Evolutionary conservation across 2,888 invertebrate genomes (phyloP).

Genomic region (Andrena bucephala): DNA sequence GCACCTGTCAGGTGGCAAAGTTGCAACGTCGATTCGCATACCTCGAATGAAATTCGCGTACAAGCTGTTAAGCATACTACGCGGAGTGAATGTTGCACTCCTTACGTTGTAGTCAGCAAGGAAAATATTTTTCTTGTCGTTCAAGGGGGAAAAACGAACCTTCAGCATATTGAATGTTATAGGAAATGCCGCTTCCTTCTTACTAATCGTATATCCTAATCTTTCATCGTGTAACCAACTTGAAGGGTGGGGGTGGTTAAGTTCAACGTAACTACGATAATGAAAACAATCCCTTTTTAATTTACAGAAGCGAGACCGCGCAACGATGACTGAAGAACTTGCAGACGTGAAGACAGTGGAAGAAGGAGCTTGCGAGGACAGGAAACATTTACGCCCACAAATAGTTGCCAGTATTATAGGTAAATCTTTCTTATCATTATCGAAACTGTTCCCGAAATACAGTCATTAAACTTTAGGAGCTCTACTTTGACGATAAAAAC

Average conservation of each 20-base stretch:
- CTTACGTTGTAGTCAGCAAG: too few relatives aligned
- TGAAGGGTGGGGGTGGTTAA: too few relatives aligned
- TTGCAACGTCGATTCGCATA: conserved; percentile 28
- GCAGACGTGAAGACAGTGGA: background rate
- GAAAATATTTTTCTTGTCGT: background rate
- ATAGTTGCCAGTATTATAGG: conserved; percentile 46
- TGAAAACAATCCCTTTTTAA: too few relatives aligned
- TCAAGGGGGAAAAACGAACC: background rate
- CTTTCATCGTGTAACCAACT: too few relatives aligned
- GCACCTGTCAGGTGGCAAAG: conserved; percentile 54
- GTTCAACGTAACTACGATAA: too few relatives aligned
- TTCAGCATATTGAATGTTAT: background rate
- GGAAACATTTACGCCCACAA: conserved; percentile 30
- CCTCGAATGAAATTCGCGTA: conserved; percentile 34
- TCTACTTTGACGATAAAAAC: too few relatives aligned
- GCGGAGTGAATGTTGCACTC: background rate
- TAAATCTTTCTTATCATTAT: conserved; percentile 2
- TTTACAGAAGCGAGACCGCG: too few relatives aligned
- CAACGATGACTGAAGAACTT: too few relatives aligned
- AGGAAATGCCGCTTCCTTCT: background rate
- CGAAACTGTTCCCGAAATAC: background rate
- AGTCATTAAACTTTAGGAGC: too few relatives aligned
- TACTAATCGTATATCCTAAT: too few relatives aligned
- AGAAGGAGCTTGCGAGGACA: background rate
- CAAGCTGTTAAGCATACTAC: background rate